A percentile compares a stretch with the other conserved stretches of the same genome.
Conservation (phyloP, 2,797 vertebrate species). For the Falco cherrug region DNA sequence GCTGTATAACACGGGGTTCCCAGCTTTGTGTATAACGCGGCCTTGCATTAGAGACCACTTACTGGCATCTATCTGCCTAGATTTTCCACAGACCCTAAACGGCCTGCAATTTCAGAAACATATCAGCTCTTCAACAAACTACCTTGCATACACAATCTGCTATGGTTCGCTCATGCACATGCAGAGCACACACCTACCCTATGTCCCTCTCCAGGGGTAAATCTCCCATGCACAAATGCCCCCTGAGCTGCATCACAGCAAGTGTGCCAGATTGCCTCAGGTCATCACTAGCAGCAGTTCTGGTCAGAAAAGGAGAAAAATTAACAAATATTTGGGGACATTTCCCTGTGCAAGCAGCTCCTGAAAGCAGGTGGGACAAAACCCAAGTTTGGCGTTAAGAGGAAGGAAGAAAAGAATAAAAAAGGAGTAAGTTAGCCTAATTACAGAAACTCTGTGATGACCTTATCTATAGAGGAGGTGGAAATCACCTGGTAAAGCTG, state of each 20-base stretch:
- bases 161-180: accelerated
- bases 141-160: neutral
- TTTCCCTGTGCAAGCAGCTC: neutral
- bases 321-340: neutral
- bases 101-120: neutral
- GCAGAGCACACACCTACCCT: neutral
- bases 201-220: neutral
- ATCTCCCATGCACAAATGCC: neutral
- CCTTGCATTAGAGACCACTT: neutral
- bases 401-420: neutral
- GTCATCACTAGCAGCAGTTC: neutral
- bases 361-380: neutral
- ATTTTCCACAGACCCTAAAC: neutral
- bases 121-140: neutral
- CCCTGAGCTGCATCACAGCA: neutral
- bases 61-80: neutral
- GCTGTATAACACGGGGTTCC: neutral
- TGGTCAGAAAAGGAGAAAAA: neutral
- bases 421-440: neutral
- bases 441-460: neutral
- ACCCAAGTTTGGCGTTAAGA: neutral
- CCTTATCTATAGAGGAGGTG: neutral
- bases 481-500: neutral
- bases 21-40: neutral
- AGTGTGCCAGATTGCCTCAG: neutral